phyloP scores from a whole-genome alignment of 2,888 invertebrate genomes.

The Harpalus rufipes region DNA sequence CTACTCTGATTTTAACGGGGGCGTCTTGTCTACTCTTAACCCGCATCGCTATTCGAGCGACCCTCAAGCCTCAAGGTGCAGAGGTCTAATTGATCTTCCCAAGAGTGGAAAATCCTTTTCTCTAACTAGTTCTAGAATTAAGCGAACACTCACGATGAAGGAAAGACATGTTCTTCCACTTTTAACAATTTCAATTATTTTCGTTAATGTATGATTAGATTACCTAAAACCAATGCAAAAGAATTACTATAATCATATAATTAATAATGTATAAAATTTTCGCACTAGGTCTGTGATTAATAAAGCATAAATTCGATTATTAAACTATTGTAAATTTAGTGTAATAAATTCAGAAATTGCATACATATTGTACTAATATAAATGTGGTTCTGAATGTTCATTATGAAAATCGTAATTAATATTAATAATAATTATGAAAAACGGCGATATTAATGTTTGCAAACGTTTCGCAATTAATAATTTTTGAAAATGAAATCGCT shows the following conservation, averaged over 20 bases:
- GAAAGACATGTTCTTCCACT: no score
- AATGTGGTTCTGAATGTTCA: background rate
- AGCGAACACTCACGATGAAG: background rate
- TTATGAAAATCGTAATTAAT: constrained; percentile 20
- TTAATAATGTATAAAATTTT: background rate
- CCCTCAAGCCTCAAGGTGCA: constrained; percentile 13
- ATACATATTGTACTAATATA: background rate
- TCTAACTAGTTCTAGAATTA: constrained; percentile 12
- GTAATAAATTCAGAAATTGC: constrained; percentile 32
- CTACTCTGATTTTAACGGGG: constrained; percentile 45
- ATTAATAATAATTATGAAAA: constrained; percentile 24
- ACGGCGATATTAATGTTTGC: constrained; percentile 33
- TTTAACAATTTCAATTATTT: no score
- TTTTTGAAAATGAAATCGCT: constrained; percentile 22
- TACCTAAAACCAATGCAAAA: no score
- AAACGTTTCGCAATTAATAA: constrained; percentile 30
- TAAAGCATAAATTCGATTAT: background rate
- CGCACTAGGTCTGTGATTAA: background rate
- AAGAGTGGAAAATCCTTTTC: constrained; percentile 32
- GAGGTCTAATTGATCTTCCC: constrained; percentile 25
- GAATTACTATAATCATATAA: background rate
- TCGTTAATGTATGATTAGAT: no score
- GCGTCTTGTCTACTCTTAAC: constrained; percentile 34
- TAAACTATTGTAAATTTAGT: constrained; percentile 1
- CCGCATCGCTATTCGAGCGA: constrained; percentile 13